These are phyloP conservation scores for Patiria pectinifera DNA, from an alignment of 53 echinoderm and acorn worm genomes.

Conservation along the genomic window DNA sequence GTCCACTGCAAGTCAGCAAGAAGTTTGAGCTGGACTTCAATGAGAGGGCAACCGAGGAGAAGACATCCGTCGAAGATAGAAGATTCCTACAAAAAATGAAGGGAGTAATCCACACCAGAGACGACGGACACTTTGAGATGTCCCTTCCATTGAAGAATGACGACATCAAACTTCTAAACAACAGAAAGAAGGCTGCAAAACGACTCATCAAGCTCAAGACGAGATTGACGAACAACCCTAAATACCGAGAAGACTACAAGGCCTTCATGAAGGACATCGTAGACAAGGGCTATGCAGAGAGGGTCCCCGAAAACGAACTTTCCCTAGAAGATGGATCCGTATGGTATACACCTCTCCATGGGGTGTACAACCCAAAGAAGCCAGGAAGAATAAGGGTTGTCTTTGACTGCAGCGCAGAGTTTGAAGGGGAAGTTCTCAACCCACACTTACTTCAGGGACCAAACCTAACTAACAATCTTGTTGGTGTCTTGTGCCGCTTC, in stretches of 20 bases:
- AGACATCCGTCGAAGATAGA: constrained; percentile 57
- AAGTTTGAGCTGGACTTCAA: constrained; percentile 64
- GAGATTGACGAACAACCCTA: constrained; percentile 30
- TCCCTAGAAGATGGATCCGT: constrained; percentile 37
- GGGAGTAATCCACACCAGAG: constrained; percentile 46
- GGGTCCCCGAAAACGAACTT: background rate
- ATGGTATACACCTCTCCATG: constrained; percentile 78
- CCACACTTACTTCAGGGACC: too few relatives aligned
- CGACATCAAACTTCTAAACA: constrained; percentile 50
- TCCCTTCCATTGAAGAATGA: constrained; percentile 69
- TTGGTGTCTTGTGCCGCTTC: too few relatives aligned
- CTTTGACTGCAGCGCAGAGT: constrained; percentile 61
- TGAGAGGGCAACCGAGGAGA: background rate
- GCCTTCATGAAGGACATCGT: too few relatives aligned
- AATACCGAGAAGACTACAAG: constrained; percentile 53
- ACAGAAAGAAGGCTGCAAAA: constrained; percentile 53
- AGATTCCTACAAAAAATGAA: constrained; percentile 65
- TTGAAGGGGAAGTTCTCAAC: constrained; percentile 62
- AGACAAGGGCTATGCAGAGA: constrained; percentile 33
- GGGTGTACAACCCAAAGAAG: constrained; percentile 63
- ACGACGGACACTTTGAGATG: constrained; percentile 67
- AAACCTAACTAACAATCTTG: too few relatives aligned
- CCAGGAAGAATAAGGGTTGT: constrained; percentile 57
- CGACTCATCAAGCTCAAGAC: constrained; percentile 28
- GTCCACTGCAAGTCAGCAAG: constrained; percentile 28